Evolutionary conservation across 2,888 invertebrate species (phyloP).

Genomic region (Rhamphomyia laevipes): DNA sequence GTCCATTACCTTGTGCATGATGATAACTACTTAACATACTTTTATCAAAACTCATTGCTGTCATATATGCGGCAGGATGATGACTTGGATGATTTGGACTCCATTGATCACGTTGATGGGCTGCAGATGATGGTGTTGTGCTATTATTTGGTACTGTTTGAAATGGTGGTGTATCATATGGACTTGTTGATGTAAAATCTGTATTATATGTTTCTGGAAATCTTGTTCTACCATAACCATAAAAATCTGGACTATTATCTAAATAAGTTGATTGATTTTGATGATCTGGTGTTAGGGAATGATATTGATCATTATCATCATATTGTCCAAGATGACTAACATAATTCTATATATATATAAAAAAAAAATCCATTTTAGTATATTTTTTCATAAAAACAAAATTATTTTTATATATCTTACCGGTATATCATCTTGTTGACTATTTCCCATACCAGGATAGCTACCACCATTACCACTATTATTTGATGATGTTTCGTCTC

Average conservation of each 20-base stretch:
- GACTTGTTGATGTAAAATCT: constrained; percentile 40
- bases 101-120: constrained; percentile 38
- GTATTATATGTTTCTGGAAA: constrained; percentile 34
- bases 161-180: constrained; percentile 57
- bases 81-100: constrained; percentile 41
- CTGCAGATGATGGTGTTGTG: constrained; percentile 23
- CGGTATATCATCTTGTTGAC: constrained; percentile 15
- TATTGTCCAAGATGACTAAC: constrained; percentile 17
- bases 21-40: constrained; percentile 32
- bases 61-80: constrained; percentile 43
- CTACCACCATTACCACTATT: constrained; percentile 17
- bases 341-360: constrained; percentile 15
- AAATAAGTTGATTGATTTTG: constrained; percentile 21
- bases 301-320: constrained; percentile 22
- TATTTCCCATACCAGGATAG: constrained; percentile 14
- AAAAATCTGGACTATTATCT: constrained; percentile 17
- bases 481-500: constrained; percentile 31
- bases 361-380: neutral
- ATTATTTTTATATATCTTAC: constrained; percentile 7
- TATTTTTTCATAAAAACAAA: neutral
- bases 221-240: constrained; percentile 26
- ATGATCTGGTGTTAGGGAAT: constrained; percentile 19
- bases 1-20: constrained; percentile 29
- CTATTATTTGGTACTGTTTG: constrained; percentile 61
- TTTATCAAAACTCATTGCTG: constrained; percentile 38